Evolutionary conservation across 2,888 invertebrate genomes (phyloP).

Genomic region (Dolichopus griseipennis): DNA sequence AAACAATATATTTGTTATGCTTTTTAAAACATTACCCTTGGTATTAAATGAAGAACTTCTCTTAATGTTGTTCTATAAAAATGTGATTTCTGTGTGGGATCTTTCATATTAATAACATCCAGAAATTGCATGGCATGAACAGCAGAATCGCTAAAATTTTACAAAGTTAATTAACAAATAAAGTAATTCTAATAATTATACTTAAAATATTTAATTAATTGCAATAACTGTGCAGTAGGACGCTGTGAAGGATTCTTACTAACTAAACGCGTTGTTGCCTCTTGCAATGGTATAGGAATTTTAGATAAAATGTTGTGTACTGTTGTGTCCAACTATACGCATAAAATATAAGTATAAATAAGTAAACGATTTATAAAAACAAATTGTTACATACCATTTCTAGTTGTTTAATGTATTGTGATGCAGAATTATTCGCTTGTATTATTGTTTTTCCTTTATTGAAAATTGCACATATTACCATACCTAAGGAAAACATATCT

Average conservation of each 20-base stretch:
- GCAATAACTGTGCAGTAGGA: conserved; percentile 83
- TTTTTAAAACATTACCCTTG: conserved; percentile 63
- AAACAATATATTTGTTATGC: no score
- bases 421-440: conserved; percentile 81
- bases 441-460: conserved; percentile 83
- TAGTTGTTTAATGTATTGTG: conserved; percentile 81
- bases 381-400: conserved; percentile 63
- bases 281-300: conserved; percentile 77
- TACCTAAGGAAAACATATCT: conserved; percentile 94
- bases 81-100: conserved; percentile 76
- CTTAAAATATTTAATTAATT: conserved; percentile 86
- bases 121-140: conserved; percentile 88
- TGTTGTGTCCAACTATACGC: conserved; percentile 70
- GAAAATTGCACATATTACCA: conserved; percentile 88
- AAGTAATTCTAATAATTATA: conserved; percentile 43
- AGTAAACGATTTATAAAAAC: no score
- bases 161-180: conserved; percentile 12
- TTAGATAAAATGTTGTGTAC: conserved; percentile 67
- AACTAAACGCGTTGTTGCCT: conserved; percentile 75
- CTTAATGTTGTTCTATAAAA: conserved; percentile 82
- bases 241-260: conserved; percentile 75
- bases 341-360: not conserved
- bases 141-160: conserved; percentile 63
- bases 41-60: conserved; percentile 79
- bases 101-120: conserved; percentile 87